A percentile compares a stretch with the other conserved stretches of the same genome.
Evolutionary conservation across 2,888 invertebrate genomes (phyloP).

Genomic region (Erpobdella octoculata): DNA sequence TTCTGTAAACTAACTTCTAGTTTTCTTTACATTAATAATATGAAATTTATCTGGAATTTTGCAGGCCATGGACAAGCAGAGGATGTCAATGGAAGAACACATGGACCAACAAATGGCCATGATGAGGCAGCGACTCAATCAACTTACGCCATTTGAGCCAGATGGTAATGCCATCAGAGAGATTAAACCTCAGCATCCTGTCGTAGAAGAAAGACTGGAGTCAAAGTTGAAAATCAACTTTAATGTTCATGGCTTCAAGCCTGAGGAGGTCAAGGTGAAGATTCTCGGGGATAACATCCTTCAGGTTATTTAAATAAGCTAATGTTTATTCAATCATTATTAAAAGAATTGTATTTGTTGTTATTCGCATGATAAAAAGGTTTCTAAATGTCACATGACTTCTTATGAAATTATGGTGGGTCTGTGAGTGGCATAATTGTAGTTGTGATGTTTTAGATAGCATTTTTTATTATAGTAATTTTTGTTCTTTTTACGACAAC

Average conservation of each 20-base stretch:
- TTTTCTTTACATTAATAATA: neutral
- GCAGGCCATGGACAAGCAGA: constrained; percentile 24
- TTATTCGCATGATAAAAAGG: too few species aligned
- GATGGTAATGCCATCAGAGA: constrained; percentile 10
- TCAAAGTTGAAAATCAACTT: constrained; percentile 34
- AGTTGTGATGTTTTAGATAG: too few species aligned
- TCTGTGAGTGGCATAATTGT: too few species aligned
- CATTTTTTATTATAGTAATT: too few species aligned
- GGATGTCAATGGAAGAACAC: constrained; percentile 26
- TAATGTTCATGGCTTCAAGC: constrained; percentile 33
- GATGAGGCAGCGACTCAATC: constrained; percentile 30
- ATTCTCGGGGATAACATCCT: constrained; percentile 33
- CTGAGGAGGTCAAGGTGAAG: constrained; percentile 34
- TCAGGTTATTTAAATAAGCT: constrained; percentile 24
- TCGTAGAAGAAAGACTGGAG: constrained; percentile 33
- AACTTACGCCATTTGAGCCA: constrained; percentile 27
- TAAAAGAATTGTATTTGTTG: neutral
- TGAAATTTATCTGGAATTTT: neutral
- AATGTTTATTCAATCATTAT: neutral
- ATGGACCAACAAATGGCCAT: constrained; percentile 25
- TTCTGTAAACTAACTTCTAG: neutral
- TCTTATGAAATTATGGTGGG: too few species aligned
- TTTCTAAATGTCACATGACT: neutral
- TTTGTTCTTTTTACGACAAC: too few species aligned
- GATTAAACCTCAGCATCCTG: constrained; percentile 27